A percentile compares a stretch with the other conserved stretches of the same genome.
Conservation (phyloP, 2,888 invertebrate species). For the Arrhopalites spinosus region DNA sequence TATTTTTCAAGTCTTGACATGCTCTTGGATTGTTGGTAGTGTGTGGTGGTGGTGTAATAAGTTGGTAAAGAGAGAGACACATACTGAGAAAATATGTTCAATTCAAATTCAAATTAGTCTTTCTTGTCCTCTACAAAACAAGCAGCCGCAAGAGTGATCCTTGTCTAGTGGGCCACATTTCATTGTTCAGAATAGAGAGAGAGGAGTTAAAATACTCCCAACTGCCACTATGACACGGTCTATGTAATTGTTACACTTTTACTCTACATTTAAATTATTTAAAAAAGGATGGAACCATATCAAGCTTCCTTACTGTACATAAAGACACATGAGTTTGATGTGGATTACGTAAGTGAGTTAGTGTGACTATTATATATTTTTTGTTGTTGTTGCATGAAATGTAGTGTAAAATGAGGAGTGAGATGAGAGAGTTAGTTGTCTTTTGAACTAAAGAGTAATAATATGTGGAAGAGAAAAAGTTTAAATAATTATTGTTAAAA, state of each 20-base stretch:
- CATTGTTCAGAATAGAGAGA: not conserved
- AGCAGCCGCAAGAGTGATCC: not conserved
- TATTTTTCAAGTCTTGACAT: not conserved
- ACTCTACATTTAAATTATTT: not conserved
- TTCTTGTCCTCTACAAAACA: not conserved
- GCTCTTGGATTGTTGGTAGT: not conserved
- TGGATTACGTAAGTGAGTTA: not conserved
- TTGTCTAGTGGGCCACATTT: constrained; percentile 5
- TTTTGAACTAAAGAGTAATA: too few relatives aligned
- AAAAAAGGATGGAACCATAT: constrained; percentile 4
- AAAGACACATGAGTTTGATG: not conserved
- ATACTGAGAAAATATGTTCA: constrained; percentile 17
- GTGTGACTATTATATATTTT: not conserved
- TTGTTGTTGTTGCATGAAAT: not conserved
- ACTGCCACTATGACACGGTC: too few relatives aligned
- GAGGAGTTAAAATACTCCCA: not conserved
- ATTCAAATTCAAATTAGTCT: not conserved
- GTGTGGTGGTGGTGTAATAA: not conserved
- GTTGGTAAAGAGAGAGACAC: not conserved
- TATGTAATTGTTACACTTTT: constrained; percentile 1
- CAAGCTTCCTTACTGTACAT: not conserved
- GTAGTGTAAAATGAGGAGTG: not conserved
- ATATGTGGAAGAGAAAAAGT: too few relatives aligned
- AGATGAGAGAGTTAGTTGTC: not conserved
- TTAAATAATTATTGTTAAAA: too few relatives aligned